phyloP scores from a whole-genome alignment of 2,797 vertebrate species.

The Labroides dimidiatus region DNA sequence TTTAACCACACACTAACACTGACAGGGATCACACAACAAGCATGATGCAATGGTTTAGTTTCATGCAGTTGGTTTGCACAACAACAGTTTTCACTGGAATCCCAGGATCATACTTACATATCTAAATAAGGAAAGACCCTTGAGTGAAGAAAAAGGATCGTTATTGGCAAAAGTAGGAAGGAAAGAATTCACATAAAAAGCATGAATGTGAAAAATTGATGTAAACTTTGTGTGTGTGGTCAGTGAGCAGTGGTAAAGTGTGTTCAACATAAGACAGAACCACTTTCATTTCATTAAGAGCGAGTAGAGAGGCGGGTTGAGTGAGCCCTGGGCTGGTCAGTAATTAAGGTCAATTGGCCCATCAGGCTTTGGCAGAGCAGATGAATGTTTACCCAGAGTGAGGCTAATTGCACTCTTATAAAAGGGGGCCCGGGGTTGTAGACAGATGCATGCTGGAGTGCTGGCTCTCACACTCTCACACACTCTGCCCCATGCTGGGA shows the following conservation, averaged over 20 bases:
- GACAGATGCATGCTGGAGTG: conserved; percentile 74
- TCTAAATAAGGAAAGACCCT: conserved; percentile 60
- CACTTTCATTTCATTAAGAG: conserved; percentile 77
- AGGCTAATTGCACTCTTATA: conserved; percentile 82
- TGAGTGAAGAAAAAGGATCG: conserved; percentile 66
- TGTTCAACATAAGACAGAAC: conserved; percentile 69
- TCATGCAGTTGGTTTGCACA: conserved; percentile 64
- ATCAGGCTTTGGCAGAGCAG: conserved; percentile 79
- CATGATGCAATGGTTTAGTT: conserved; percentile 47
- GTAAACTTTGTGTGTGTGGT: conserved; percentile 63
- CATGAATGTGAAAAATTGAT: conserved; percentile 40
- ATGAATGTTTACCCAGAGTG: conserved; percentile 84
- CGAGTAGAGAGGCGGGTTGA: conserved; percentile 56
- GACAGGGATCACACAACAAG: conserved; percentile 46
- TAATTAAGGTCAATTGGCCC: conserved; percentile 85
- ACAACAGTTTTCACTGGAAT: conserved; percentile 46
- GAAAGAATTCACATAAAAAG: conserved; percentile 56
- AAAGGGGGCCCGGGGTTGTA: conserved; percentile 72
- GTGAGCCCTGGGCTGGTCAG: conserved; percentile 71
- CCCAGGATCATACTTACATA: conserved; percentile 69
- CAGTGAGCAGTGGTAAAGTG: conserved; percentile 55
- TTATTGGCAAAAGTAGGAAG: conserved; percentile 49
- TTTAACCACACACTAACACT: conserved; percentile 30
- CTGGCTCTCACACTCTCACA: conserved; percentile 72
- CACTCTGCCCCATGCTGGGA: conserved; percentile 76